A percentile compares a stretch with the other conserved stretches of the same genome.
phyloP scores from a whole-genome alignment of 2,888 invertebrate genomes.

The Gastrophysa polygoni region DNA sequence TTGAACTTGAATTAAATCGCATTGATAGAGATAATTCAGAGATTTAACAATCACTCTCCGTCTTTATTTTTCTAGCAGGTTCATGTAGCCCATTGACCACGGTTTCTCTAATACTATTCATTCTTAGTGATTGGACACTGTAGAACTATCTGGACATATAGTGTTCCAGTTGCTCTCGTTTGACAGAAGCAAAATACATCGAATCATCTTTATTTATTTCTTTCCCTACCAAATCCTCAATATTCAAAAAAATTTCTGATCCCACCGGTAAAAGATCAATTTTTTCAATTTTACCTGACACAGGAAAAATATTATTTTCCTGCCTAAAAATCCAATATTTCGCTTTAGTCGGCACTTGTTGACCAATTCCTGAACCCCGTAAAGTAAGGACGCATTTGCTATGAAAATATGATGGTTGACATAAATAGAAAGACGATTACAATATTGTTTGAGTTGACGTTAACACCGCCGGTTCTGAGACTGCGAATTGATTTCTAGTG shows the following conservation, averaged over 20 bases:
- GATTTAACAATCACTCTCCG: slow-evolving; percentile 44
- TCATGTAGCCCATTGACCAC: slow-evolving; percentile 29
- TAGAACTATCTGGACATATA: neutral
- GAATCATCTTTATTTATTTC: neutral
- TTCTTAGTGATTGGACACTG: neutral
- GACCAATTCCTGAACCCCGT: neutral
- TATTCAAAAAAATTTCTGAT: neutral
- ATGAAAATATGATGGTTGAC: neutral
- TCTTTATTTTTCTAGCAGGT: slow-evolving; percentile 17
- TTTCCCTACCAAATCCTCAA: neutral
- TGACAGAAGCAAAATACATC: neutral
- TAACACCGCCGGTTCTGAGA: neutral
- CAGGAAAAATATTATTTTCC: slow-evolving; percentile 1
- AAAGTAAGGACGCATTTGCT: neutral
- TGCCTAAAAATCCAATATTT: neutral
- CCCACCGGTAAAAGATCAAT: too few species aligned
- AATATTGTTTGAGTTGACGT: too few species aligned
- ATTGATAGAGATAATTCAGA: slow-evolving; percentile 12
- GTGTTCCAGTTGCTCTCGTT: neutral
- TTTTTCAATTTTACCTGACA: neutral
- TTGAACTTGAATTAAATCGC: neutral
- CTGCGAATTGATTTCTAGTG: neutral
- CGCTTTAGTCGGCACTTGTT: neutral
- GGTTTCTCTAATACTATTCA: slow-evolving; percentile 11
- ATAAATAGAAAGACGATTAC: too few species aligned